Evolutionary conservation across 1,140 invertebrate species (phyloP), one percentile per base, ranked within the genome.

Genomic region (Ceratina calcarata): DNA sequence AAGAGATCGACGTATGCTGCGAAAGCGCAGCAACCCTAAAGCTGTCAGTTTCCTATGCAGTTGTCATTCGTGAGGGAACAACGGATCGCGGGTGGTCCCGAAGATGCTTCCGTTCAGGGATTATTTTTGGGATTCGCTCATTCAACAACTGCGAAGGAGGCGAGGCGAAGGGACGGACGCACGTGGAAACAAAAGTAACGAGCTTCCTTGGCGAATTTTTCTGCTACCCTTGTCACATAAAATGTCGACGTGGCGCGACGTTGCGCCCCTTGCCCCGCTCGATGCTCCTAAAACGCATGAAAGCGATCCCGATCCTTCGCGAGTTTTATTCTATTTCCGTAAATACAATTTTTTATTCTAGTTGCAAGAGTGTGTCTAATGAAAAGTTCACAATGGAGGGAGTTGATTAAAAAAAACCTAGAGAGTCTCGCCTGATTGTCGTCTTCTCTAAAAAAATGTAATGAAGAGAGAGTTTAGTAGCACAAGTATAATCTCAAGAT

Each of bases 141-240:
- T 70, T 60, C 76, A 65, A 15, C n/a, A 65, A 57, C 55, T 45
- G 62, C 53, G 73, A 57, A 68, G 60, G 67, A 37, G 66, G 53
- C 72, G 65, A 24, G 72, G 67, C 70, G 4, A 71, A 61, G 22
- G 69, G 62, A 62, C 53, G 69, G 62, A 62, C 53, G 22, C n/a
- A 2, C 51, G 45, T 55, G 62, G 62, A 77, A 73, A 84, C 79
- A 68, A 83, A 78, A 81, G 83, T 80, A 85, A 85, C 80, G 80
- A 84, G 77, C 75, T 81, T 69, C 49, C 57, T 69, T 65, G 67
- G 70, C 79, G 60, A 85, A 85, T 80, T 85, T 84, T 85, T 76
- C 57, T 71, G 66, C 60, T 49, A n/a, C 16, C 45, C 57, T 58
- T 62, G 78, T 76, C 78, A 53, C 61, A 68, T 68, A 16, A 76